Evolutionary conservation across 92 coral and sea anemone genomes (phyloP), one percentile per base, ranked within the genome.

Genomic region (Epizoanthus rinbou): DNA sequence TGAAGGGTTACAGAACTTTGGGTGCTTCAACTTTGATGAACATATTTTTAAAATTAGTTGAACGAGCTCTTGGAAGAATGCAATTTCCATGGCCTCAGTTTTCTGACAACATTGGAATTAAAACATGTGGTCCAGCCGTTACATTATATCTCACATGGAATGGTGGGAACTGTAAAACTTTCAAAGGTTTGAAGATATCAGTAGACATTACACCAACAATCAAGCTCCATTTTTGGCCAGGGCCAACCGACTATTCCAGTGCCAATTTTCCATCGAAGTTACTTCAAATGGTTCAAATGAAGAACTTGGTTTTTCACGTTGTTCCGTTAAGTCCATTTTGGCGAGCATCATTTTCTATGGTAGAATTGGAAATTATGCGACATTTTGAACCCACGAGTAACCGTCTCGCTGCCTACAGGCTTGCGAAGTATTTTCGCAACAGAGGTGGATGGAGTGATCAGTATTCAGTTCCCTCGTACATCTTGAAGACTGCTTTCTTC

Each of bases 371-470:
- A 43, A 69, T 82, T 11, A 31, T 82, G 33, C 45, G 33, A 50
- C 5, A 22, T 2, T 82, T 82, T 45, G 25, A 63, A 59, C 76
- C 67, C 4, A 73, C 62, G 0, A 82, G 85, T 41, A 82, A 82
- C 79, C 85, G 79, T 39, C 85, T 82, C 4, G 62, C 85, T 25
- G 21, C 67, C 45, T 82, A 82, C 85, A 82, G 85, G 39, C 75
- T 72, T 54, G 85, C 85, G 17, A 82, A 82, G 39, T 82, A 56
- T 37, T 82, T 82, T 65, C 85, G 85, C 16, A 76, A 81, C 85
- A 71, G 74, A 37, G 67, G 74, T 22, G 53, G 64, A 6, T 10
- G 0, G 10, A 50, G 76, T 17, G 79, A 82, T 39, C 73, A 65
- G 14, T 22, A 50, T 24, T 23, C 75, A 60, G 13, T 82, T 39